Conservation (phyloP, 2,797 vertebrate species). For the Gadopsis bispinosus region DNA sequence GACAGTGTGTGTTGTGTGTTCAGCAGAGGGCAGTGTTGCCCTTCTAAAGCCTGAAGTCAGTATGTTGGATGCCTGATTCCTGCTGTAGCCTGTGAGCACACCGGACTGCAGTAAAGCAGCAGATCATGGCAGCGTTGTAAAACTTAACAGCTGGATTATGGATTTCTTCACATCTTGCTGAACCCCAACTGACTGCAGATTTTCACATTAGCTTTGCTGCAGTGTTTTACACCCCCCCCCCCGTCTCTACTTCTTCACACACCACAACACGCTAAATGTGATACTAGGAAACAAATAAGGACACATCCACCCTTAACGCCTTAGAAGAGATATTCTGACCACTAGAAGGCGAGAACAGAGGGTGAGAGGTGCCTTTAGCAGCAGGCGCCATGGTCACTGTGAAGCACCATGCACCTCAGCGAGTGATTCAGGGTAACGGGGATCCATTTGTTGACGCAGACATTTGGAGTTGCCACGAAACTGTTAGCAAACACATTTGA, state of each 20-base stretch:
- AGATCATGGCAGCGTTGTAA: background rate
- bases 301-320: background rate
- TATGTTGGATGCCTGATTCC: background rate
- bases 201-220: background rate
- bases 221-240: background rate
- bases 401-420: background rate
- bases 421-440: background rate
- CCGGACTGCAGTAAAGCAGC: conserved; percentile 16
- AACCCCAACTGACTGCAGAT: background rate
- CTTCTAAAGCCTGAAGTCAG: background rate
- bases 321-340: background rate
- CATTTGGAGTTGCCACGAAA: background rate
- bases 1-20: background rate
- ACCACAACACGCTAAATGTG: background rate
- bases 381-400: background rate
- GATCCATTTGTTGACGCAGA: conserved; percentile 4
- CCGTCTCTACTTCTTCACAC: background rate
- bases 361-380: background rate
- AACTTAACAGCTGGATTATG: background rate
- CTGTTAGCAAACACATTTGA: background rate
- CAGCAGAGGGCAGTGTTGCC: conserved; percentile 74
- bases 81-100: background rate
- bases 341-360: background rate
- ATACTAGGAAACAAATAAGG: background rate
- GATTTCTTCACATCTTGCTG: background rate